Conservation (phyloP, 2,113 vertebrate species). For the Aldabrachelys gigantea region DNA sequence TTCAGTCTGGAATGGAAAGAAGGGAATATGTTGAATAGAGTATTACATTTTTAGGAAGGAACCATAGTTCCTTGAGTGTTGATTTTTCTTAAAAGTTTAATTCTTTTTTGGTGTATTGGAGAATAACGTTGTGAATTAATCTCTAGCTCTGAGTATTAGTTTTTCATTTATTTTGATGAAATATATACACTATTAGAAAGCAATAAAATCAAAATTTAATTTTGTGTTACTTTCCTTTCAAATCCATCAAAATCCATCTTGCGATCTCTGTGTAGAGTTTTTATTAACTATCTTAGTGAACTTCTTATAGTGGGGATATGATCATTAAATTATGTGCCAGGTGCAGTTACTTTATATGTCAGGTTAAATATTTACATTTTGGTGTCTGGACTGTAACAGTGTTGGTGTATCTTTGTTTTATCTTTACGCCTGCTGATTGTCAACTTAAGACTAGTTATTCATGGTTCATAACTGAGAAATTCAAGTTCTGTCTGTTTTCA, state of each 20-base stretch:
- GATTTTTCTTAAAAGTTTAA: constrained; percentile 13
- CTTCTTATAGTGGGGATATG: neutral
- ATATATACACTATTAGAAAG: neutral
- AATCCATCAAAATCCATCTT: neutral
- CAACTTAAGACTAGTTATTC: too few relatives aligned
- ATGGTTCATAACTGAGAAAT: too few relatives aligned
- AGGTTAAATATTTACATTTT: neutral
- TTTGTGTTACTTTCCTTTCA: too few relatives aligned
- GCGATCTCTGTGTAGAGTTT: neutral
- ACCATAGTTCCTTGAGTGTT: neutral
- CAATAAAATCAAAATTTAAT: neutral
- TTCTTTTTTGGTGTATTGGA: neutral
- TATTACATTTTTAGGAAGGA: constrained; percentile 44
- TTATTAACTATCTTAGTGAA: neutral
- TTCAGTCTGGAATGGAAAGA: constrained; percentile 17
- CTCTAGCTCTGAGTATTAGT: neutral
- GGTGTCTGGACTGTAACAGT: neutral
- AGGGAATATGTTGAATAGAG: constrained; percentile 4
- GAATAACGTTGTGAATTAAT: too few relatives aligned
- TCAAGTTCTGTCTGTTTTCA: too few relatives aligned
- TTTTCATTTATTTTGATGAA: neutral
- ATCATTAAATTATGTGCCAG: neutral
- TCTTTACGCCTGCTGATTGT: too few relatives aligned
- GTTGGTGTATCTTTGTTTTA: neutral
- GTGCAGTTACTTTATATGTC: neutral